Evolutionary conservation across 1,140 invertebrate species (phyloP).

Genomic region (Drosophila insularis): DNA sequence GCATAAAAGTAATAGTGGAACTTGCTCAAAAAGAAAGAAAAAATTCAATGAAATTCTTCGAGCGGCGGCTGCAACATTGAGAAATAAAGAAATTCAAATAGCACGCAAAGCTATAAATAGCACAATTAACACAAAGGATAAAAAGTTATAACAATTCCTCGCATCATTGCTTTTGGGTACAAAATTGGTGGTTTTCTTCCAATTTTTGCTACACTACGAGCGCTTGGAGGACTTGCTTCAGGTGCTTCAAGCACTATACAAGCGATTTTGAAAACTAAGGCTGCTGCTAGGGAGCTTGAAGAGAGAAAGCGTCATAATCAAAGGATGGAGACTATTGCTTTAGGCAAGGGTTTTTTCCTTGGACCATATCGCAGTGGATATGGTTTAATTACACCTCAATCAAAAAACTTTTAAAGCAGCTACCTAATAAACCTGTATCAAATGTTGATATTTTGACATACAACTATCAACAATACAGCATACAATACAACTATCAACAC

Average conservation of each 20-base stretch:
- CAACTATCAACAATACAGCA: too few relatives aligned
- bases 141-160: background rate
- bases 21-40: background rate
- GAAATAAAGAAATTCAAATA: background rate
- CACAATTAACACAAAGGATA: background rate
- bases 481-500: too few relatives aligned
- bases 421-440: background rate
- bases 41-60: background rate
- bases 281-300: background rate
- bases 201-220: background rate
- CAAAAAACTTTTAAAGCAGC: slow-evolving; percentile 3
- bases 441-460: too few relatives aligned
- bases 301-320: background rate
- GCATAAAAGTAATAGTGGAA: too few relatives aligned
- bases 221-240: background rate
- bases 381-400: background rate
- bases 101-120: background rate
- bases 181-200: background rate
- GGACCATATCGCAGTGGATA: background rate
- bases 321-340: background rate
- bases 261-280: background rate
- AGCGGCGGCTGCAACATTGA: background rate
- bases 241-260: background rate
- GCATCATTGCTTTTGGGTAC: background rate
- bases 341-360: background rate